These are phyloP conservation scores for Phaenicophaeus curvirostris DNA, from an alignment of 2,797 vertebrate species.

Conservation along the genomic window DNA sequence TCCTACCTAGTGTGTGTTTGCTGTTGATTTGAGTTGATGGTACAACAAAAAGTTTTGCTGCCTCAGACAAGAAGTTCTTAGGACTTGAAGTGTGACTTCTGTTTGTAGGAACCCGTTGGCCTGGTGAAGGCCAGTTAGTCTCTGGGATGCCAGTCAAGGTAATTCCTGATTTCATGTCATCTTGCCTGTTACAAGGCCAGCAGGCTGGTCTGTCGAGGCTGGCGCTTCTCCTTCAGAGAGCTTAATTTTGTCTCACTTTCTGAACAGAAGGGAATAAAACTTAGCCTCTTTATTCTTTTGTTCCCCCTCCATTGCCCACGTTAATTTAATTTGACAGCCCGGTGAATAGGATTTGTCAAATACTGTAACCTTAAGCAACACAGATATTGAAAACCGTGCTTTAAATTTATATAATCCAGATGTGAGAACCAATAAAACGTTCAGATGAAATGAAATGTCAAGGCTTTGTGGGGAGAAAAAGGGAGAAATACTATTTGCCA, in stretches of 20 bases:
- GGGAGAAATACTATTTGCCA: slow-evolving; percentile 23
- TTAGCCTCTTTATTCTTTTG: slow-evolving; percentile 48
- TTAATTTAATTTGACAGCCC: slow-evolving; percentile 76
- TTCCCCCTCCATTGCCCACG: neutral
- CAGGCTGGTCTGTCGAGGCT: neutral
- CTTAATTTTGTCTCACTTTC: slow-evolving; percentile 33
- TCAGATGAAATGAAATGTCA: slow-evolving; percentile 53
- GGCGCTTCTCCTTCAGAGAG: neutral
- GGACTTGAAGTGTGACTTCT: neutral
- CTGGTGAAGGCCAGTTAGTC: neutral
- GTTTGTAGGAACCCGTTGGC: neutral
- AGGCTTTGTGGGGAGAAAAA: slow-evolving; percentile 17
- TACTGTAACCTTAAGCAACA: slow-evolving; percentile 69
- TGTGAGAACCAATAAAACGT: slow-evolving; percentile 70
- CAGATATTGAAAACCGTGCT: slow-evolving; percentile 71
- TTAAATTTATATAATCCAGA: slow-evolving; percentile 77
- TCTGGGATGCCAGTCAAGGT: neutral
- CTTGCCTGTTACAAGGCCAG: neutral
- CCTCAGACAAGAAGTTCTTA: neutral
- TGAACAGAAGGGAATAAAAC: slow-evolving; percentile 4
- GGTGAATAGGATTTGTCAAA: slow-evolving; percentile 74
- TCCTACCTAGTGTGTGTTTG: neutral
- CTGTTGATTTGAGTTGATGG: neutral
- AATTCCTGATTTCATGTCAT: neutral
- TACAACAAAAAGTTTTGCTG: neutral